A percentile compares a stretch with the other conserved stretches of the same genome.
Evolutionary conservation across 2,888 invertebrate species (phyloP).

Genomic region (Argyresthia goedartella): DNA sequence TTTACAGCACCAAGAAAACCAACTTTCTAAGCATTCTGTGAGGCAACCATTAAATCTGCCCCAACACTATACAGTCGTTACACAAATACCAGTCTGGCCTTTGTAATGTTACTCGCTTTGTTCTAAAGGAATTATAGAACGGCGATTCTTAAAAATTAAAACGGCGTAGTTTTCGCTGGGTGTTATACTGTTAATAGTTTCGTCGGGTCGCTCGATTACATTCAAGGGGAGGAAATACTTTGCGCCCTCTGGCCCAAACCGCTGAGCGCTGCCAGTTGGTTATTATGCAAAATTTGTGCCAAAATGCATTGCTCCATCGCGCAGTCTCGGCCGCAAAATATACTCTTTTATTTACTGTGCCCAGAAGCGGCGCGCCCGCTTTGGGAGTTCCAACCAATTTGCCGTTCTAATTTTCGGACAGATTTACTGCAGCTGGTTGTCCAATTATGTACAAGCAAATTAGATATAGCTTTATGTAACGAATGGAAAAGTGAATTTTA

Average conservation of each 20-base stretch:
- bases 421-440: neutral
- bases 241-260: constrained; percentile 9
- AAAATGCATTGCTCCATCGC: constrained; percentile 26
- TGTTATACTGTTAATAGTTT: neutral
- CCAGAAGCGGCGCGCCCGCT: constrained; percentile 27
- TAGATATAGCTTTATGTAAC: no score
- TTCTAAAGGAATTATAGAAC: neutral
- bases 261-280: constrained; percentile 20
- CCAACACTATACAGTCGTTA: neutral
- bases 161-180: neutral
- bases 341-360: constrained; percentile 42
- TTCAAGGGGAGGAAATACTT: neutral
- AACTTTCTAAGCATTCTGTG: neutral
- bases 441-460: neutral
- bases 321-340: constrained; percentile 33
- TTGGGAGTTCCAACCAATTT: constrained; percentile 7
- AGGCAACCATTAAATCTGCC: neutral
- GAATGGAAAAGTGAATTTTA: no score
- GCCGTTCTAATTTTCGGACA: neutral
- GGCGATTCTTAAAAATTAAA: neutral
- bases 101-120: neutral
- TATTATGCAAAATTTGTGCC: constrained; percentile 58
- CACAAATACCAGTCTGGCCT: neutral
- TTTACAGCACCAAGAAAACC: neutral
- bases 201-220: neutral